A percentile compares a stretch with the other conserved stretches of the same genome.
These are phyloP conservation scores for Pachyseris speciosa DNA, from an alignment of 64 coral and sea anemone species.

Conservation along the genomic window DNA sequence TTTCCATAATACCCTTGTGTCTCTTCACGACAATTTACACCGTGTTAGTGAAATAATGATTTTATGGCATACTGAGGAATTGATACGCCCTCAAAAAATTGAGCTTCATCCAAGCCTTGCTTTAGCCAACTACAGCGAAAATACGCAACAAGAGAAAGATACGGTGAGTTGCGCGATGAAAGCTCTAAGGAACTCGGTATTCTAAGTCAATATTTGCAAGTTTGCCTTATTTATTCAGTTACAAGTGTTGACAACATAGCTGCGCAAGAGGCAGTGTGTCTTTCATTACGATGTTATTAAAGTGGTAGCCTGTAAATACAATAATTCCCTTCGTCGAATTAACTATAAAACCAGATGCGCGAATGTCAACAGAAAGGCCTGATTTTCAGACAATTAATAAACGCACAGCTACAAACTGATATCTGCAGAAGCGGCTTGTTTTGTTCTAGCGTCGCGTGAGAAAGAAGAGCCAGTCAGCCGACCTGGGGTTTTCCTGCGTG, in stretches of 20 bases:
- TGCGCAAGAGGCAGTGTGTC: no score
- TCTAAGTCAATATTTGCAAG: background rate
- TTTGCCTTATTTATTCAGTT: background rate
- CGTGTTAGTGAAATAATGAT: no score
- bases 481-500: background rate
- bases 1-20: background rate
- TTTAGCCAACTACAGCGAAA: no score
- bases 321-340: background rate
- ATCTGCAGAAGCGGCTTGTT: background rate
- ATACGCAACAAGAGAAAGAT: background rate
- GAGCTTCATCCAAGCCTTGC: no score
- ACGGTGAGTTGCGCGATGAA: background rate
- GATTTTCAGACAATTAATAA: background rate
- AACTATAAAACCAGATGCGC: background rate
- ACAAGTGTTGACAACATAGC: no score
- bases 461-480: background rate
- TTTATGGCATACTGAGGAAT: no score
- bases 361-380: background rate
- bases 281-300: no score
- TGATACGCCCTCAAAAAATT: no score
- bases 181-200: background rate
- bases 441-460: background rate
- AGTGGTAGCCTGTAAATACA: background rate
- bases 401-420: background rate
- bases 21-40: no score